Evolutionary conservation across 1,140 invertebrate species (phyloP).

Genomic region (Acromyrmex charruanus): DNA sequence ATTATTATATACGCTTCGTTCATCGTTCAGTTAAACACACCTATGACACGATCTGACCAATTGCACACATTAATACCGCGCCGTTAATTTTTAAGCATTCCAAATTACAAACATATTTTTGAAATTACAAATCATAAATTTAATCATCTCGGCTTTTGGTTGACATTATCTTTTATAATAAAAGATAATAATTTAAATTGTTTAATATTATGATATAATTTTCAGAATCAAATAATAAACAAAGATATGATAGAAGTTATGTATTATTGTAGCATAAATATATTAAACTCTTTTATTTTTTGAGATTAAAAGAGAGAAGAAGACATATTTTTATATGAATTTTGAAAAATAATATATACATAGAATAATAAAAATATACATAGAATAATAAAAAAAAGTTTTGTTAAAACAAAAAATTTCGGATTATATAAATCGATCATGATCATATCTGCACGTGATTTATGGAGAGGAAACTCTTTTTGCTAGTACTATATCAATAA

Average conservation of each 20-base stretch:
- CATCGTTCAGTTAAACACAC: background rate
- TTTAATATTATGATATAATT: background rate
- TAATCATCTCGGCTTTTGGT: background rate
- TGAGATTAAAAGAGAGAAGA: too few species aligned
- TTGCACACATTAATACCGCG: conserved; percentile 36
- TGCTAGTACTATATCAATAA: too few species aligned
- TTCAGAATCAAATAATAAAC: background rate
- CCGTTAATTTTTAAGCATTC: conserved; percentile 30
- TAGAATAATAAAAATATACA: too few species aligned
- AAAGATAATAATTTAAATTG: background rate
- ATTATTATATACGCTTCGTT: conserved; percentile 39
- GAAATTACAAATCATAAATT: conserved; percentile 10
- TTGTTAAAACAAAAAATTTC: too few species aligned
- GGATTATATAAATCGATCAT: background rate
- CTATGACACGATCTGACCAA: conserved; percentile 37
- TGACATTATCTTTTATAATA: background rate
- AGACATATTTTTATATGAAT: too few species aligned
- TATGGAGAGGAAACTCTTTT: too few species aligned
- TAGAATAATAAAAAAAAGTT: too few species aligned
- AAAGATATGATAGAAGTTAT: too few species aligned
- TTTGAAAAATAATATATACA: too few species aligned
- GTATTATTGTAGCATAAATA: too few species aligned
- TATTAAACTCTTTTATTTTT: too few species aligned
- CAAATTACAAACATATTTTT: conserved; percentile 6
- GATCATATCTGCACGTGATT: too few species aligned